These are phyloP conservation scores for Pteronotus mesoamericanus DNA, from an alignment of 2,797 vertebrate genomes.

Conservation along the genomic window DNA sequence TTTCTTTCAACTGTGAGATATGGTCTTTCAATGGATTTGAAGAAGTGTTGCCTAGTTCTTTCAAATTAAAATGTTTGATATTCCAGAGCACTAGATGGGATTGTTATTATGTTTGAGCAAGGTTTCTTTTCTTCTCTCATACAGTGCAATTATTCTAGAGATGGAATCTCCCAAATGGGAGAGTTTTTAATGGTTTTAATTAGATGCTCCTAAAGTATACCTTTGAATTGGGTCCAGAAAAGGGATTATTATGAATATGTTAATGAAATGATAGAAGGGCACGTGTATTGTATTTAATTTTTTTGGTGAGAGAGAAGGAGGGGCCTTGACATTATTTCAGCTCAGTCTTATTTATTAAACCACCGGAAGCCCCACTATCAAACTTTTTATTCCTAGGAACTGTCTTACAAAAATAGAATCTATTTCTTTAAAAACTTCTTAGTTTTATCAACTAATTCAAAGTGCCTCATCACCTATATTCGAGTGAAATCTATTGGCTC, in stretches of 20 bases:
- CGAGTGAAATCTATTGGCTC: not conserved
- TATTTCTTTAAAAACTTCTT: not conserved
- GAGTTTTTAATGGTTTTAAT: not conserved
- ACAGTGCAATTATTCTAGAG: not conserved
- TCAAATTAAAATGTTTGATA: not conserved
- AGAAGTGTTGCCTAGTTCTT: not conserved
- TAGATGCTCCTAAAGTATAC: not conserved
- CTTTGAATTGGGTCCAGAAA: not conserved
- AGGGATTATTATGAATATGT: not conserved
- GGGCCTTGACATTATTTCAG: not conserved
- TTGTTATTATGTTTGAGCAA: not conserved
- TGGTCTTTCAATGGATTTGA: not conserved
- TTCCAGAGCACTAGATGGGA: not conserved
- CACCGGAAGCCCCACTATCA: not conserved
- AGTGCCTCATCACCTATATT: not conserved
- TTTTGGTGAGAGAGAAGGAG: not conserved
- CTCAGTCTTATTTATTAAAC: not conserved
- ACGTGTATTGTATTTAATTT: not conserved
- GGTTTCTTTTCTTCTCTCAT: not conserved
- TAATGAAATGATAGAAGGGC: not conserved
- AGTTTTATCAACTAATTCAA: not conserved
- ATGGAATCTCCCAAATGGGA: not conserved
- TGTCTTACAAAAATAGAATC: not conserved
- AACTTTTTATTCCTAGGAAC: not conserved
- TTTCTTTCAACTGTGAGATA: slow-evolving; percentile 46